Evolutionary conservation across 2,888 invertebrate species (phyloP).

Genomic region (Taphrorychus bicolor): DNA sequence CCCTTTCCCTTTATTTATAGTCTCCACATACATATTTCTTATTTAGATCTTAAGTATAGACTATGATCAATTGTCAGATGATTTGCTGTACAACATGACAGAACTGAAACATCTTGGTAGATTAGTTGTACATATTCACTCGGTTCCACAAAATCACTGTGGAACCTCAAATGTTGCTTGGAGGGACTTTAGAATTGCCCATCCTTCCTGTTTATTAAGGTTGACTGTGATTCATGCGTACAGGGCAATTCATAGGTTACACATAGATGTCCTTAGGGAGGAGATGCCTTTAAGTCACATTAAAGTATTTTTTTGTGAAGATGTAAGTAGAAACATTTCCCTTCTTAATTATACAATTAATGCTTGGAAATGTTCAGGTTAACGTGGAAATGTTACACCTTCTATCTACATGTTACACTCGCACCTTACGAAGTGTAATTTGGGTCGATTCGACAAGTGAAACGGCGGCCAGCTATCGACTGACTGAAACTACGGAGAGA

Average conservation of each 20-base stretch:
- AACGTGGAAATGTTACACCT: conserved; percentile 65
- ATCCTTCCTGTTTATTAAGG: conserved; percentile 67
- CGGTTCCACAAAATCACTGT: conserved; percentile 68
- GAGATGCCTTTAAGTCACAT: conserved; percentile 77
- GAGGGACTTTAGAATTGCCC: conserved; percentile 64
- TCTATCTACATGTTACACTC: conserved; percentile 63
- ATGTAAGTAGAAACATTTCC: too few relatives aligned
- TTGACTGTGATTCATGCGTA: conserved; percentile 73
- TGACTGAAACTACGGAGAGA: conserved; percentile 48
- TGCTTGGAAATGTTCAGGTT: conserved; percentile 53
- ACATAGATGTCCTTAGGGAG: conserved; percentile 68
- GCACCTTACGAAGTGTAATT: conserved; percentile 65
- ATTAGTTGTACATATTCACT: conserved; percentile 74
- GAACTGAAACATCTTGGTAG: conserved; percentile 62
- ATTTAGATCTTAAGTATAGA: conserved; percentile 64
- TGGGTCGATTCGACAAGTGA: conserved; percentile 66
- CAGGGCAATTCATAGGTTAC: conserved; percentile 68
- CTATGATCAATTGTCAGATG: conserved; percentile 64
- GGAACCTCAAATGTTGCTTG: conserved; percentile 71
- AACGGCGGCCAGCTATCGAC: conserved; percentile 48
- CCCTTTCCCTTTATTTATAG: background rate
- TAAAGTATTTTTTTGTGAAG: conserved; percentile 76
- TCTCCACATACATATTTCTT: background rate
- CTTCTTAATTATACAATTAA: too few relatives aligned
- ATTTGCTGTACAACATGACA: conserved; percentile 57